These are phyloP conservation scores for Drosophila meridiana DNA, from an alignment of 2,888 invertebrate genomes.

Conservation along the genomic window DNA sequence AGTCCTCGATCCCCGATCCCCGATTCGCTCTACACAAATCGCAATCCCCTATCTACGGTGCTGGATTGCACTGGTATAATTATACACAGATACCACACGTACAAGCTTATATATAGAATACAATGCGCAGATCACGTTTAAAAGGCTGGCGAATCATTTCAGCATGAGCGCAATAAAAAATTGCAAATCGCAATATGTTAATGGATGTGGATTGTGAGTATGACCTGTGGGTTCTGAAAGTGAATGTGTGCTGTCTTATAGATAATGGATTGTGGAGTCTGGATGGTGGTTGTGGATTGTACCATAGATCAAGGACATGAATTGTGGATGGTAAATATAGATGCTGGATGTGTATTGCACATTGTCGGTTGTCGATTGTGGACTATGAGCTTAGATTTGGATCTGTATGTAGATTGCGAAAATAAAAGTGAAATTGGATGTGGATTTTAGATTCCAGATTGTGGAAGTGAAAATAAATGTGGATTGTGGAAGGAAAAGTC, in stretches of 20 bases:
- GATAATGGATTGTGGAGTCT: not conserved
- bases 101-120: constrained; percentile 16
- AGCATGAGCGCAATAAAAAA: constrained; percentile 45
- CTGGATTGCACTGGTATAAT: not conserved
- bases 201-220: constrained; percentile 3
- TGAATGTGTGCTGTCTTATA: not conserved
- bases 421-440: not conserved
- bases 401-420: too few relatives aligned
- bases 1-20: not conserved
- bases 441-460: not conserved
- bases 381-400: not conserved
- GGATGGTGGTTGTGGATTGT: not conserved
- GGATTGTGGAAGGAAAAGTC: not conserved
- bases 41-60: not conserved
- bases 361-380: not conserved
- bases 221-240: not conserved
- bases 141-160: constrained; percentile 43
- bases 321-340: not conserved
- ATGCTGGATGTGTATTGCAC: not conserved
- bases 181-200: constrained; percentile 28
- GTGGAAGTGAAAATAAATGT: not conserved
- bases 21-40: not conserved
- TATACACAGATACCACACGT: constrained; percentile 7
- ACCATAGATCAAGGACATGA: too few relatives aligned
- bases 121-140: constrained; percentile 51